Evolutionary conservation across 2,888 invertebrate species (phyloP), one percentile per base, ranked within the genome.

Genomic region (Barypeithes pellucidus): DNA sequence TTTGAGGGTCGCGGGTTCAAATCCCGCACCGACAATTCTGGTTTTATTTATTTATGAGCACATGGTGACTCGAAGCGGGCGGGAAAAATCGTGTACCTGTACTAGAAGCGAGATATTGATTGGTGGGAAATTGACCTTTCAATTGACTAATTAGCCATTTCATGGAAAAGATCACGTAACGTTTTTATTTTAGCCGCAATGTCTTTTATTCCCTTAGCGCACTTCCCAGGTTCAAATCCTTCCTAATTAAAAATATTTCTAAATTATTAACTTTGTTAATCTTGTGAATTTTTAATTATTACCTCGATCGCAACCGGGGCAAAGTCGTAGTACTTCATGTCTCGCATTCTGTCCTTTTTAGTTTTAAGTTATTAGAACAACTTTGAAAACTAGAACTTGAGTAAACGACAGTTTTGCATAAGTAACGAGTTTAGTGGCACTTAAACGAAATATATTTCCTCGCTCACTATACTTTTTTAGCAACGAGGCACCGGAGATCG

Each of bases 321-420:
- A 18, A 12, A 45, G 29, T 43, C 54, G 57, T 8, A 20, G 66
- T 24, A 24, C 57, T 65, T 57, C 60, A 59, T 59, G 18, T n/a
- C 54, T 50, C 57, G 43, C 61, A 69, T 74, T 70, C 50, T 65
- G 54, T 45, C 54, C 67, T 61, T 47, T 33, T 47, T 33, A 72
- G 72, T 61, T 72, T 79, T 67, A 77, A 80, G 69, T 80, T 77
- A 79, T 79, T 78, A 78, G 76, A 71, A 76, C 72, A 78, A 80
- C 78, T 65, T 76, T 78, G 78, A 76, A 79, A 80, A 79, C 79
- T 78, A 73, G 78, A 80, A 80, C 78, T 79, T 78, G 75, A 73
- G 75, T 78, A 78, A 79, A 80, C 80, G 80, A 79, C 81, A 80
- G 77, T 80, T 80, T 80, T 80, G 81, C 81, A 80, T 81, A 80